These are phyloP conservation scores for Vanessa atalanta DNA, from an alignment of 1,140 invertebrate species.

Conservation along the genomic window DNA sequence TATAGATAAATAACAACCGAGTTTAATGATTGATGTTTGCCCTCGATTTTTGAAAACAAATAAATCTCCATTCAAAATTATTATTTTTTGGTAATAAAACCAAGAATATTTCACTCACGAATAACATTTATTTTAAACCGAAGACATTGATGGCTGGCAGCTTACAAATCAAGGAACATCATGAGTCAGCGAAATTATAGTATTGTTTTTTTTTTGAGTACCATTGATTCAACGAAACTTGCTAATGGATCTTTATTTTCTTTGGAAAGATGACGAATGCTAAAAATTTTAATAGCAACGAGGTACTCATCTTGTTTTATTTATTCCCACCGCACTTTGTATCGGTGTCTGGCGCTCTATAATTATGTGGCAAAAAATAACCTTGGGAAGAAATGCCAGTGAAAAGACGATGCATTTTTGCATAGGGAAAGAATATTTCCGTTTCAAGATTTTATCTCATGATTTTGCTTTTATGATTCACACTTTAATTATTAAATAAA, in stretches of 20 bases:
- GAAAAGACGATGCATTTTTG: slow-evolving; percentile 32
- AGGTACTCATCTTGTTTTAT: slow-evolving; percentile 33
- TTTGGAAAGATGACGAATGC: slow-evolving; percentile 64
- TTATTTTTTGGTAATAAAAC: slow-evolving; percentile 3
- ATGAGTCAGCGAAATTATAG: slow-evolving; percentile 69
- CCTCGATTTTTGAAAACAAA: background rate
- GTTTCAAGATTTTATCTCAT: slow-evolving; percentile 12
- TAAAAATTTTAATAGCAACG: slow-evolving; percentile 41
- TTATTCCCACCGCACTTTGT: slow-evolving; percentile 35
- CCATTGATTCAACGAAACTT: slow-evolving; percentile 65
- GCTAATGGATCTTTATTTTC: slow-evolving; percentile 72
- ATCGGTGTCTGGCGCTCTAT: slow-evolving; percentile 23
- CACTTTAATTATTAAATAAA: background rate
- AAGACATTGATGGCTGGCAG: slow-evolving; percentile 33
- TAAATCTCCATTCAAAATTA: background rate
- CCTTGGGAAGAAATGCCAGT: slow-evolving; percentile 24
- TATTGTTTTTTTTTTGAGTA: slow-evolving; percentile 61
- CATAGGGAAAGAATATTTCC: slow-evolving; percentile 9
- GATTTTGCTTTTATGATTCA: slow-evolving; percentile 3
- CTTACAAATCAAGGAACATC: slow-evolving; percentile 61
- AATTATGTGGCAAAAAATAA: slow-evolving; percentile 35
- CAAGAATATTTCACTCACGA: slow-evolving; percentile 4
- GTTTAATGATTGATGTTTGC: too few species aligned
- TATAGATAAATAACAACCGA: too few species aligned
- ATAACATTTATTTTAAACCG: slow-evolving; percentile 12